Evolutionary conservation across 2,113 vertebrate species (phyloP).

Genomic region (Monarcha castaneiventris): DNA sequence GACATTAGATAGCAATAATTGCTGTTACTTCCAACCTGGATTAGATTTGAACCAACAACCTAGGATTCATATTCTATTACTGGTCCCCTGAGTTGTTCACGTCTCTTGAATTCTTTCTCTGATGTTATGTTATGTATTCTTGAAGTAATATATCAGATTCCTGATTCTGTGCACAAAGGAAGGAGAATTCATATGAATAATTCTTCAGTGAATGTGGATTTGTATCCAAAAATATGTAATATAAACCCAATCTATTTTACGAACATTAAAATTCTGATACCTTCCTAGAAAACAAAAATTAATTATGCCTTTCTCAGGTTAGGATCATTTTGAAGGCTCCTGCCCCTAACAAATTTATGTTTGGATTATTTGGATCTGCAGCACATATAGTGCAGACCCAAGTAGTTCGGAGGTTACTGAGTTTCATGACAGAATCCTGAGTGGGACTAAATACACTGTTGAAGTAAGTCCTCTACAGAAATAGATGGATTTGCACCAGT

Average conservation of each 20-base stretch:
- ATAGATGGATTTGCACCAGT: not conserved
- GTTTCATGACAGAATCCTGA: not conserved
- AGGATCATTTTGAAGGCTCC: not conserved
- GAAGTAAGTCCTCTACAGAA: not conserved
- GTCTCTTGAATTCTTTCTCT: not conserved
- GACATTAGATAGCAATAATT: constrained; percentile 48
- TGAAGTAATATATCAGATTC: constrained; percentile 18
- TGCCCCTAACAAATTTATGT: not conserved
- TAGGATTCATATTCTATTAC: constrained; percentile 50
- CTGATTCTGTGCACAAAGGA: not conserved
- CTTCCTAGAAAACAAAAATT: not conserved
- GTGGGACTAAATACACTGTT: not conserved
- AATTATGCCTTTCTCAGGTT: not conserved
- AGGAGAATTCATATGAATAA: not conserved
- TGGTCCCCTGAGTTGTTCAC: constrained; percentile 9
- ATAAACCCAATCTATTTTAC: not conserved
- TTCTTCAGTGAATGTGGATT: not conserved
- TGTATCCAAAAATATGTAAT: not conserved
- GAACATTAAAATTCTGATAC: not conserved
- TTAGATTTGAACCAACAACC: constrained; percentile 55
- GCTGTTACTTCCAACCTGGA: constrained; percentile 36
- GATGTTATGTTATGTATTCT: not conserved
- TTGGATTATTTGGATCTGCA: not conserved
- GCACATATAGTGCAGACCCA: not conserved
- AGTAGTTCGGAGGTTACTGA: not conserved